These are phyloP conservation scores for Heterocephalus glaber DNA, from an alignment of 2,113 vertebrate species.

Conservation along the genomic window DNA sequence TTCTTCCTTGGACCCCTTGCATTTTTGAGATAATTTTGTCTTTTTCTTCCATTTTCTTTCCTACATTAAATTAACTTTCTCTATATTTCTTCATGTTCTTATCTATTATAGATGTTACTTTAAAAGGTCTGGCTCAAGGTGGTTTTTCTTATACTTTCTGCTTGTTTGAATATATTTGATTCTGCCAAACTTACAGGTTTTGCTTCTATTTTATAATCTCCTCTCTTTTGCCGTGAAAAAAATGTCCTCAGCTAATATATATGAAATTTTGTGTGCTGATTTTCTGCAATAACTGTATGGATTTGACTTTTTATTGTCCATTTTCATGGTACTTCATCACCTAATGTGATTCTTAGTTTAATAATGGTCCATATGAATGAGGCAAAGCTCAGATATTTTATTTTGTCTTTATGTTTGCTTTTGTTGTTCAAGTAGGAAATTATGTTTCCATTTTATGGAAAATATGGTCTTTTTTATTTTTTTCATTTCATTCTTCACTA, in stretches of 20 bases:
- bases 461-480: no score
- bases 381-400: background rate
- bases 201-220: background rate
- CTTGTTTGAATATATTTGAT: background rate
- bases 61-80: background rate
- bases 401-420: background rate
- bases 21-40: background rate
- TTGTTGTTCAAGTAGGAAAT: background rate
- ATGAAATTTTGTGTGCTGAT: background rate
- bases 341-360: background rate
- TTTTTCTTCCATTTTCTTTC: background rate
- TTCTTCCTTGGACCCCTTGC: background rate
- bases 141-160: background rate
- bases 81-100: background rate
- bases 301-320: background rate
- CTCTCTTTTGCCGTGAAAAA: background rate
- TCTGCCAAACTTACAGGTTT: background rate
- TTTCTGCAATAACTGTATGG: background rate
- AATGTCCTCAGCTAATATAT: background rate
- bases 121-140: background rate
- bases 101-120: background rate
- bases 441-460: background rate
- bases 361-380: background rate
- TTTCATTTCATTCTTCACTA: background rate
- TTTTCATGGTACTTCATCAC: background rate